Evolutionary conservation across 53 echinoderm and acorn worm genomes (phyloP).

Genomic region (Echinometra lucunter): DNA sequence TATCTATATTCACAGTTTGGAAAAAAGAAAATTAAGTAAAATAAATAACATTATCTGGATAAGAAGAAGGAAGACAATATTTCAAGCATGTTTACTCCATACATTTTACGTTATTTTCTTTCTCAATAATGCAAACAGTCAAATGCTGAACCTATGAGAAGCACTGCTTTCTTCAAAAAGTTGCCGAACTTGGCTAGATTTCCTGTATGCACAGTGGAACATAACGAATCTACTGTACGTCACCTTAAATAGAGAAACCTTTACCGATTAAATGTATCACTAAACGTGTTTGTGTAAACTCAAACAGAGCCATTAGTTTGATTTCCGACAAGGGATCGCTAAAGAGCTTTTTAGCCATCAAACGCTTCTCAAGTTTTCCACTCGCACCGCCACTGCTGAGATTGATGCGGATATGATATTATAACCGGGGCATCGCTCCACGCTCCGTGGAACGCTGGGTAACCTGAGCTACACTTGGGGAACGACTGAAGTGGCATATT

Average conservation of each 20-base stretch:
- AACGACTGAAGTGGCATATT: conserved; percentile 45
- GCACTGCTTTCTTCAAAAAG: background rate
- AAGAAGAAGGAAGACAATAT: background rate
- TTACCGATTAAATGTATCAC: conserved; percentile 15
- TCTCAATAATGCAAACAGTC: background rate
- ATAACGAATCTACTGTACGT: background rate
- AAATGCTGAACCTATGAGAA: too few species aligned
- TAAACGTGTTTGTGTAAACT: conserved; percentile 47
- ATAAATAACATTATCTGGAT: background rate
- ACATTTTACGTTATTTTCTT: background rate
- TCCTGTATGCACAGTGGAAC: background rate
- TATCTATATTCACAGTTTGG: background rate
- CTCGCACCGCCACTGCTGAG: conserved; percentile 15
- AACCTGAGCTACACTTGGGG: conserved; percentile 38
- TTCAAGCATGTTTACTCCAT: background rate
- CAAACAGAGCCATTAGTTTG: conserved; percentile 45
- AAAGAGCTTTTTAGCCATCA: conserved; percentile 51
- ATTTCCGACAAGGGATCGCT: conserved; percentile 48
- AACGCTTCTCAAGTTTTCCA: conserved; percentile 41
- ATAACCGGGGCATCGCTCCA: conserved; percentile 26
- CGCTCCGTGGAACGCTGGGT: background rate
- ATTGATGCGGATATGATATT: conserved; percentile 57
- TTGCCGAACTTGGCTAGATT: too few species aligned
- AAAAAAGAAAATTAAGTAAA: background rate
- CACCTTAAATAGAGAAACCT: background rate